Conservation (phyloP, 2,113 vertebrate species). For the Sorex fumeus region DNA sequence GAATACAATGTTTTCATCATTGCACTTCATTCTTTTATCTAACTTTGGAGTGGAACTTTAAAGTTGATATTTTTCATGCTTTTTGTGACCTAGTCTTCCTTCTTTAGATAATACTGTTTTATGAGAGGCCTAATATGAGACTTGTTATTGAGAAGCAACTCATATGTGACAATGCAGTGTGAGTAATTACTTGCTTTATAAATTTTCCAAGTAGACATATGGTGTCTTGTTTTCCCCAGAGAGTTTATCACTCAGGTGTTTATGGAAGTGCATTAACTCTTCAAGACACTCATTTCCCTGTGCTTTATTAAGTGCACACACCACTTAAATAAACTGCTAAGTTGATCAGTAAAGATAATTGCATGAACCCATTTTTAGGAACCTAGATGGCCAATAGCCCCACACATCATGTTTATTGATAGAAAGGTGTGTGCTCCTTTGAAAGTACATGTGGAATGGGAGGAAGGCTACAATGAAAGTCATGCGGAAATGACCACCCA, state of each 20-base stretch:
- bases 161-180: conserved; percentile 68
- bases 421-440: background rate
- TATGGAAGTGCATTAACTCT: conserved; percentile 56
- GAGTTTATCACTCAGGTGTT: conserved; percentile 69
- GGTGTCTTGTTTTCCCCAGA: conserved; percentile 68
- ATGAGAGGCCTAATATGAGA: background rate
- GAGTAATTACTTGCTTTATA: conserved; percentile 78
- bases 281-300: conserved; percentile 9
- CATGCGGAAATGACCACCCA: background rate
- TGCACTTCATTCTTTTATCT: conserved; percentile 9
- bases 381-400: background rate
- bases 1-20: background rate
- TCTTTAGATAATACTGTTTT: conserved; percentile 18
- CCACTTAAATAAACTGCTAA: background rate
- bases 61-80: conserved; percentile 2
- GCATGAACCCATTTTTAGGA: background rate
- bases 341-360: background rate
- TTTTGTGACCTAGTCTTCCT: background rate
- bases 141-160: conserved; percentile 64
- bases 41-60: conserved; percentile 39
- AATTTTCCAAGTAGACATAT: conserved; percentile 75
- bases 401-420: background rate
- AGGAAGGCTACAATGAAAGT: background rate
- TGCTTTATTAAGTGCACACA: background rate
- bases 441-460: background rate